Evolutionary conservation across 1,140 invertebrate species (phyloP).

Genomic region (Cydia fagiglandana): DNA sequence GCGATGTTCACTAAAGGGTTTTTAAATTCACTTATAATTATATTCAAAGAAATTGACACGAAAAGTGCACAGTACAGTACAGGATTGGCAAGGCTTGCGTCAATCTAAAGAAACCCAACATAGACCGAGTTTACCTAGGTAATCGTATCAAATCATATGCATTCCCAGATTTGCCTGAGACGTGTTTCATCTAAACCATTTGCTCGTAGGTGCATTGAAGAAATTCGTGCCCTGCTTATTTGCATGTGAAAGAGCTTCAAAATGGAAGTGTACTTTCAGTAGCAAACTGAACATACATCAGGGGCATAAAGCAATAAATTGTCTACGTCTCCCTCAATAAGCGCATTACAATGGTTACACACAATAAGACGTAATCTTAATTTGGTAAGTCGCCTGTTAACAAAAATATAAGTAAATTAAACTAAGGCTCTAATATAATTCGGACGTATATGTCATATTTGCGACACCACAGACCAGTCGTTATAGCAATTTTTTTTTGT

Average conservation of each 20-base stretch:
- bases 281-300: constrained; percentile 37
- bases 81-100: neutral
- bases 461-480: too few species aligned
- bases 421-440: too few species aligned
- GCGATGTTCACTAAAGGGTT: too few species aligned
- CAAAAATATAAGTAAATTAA: too few species aligned
- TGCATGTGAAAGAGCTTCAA: constrained; percentile 63
- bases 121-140: neutral
- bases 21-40: too few species aligned
- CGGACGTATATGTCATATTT: too few species aligned
- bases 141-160: constrained; percentile 51
- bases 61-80: too few species aligned
- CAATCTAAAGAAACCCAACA: neutral
- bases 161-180: constrained; percentile 47
- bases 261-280: constrained; percentile 37
- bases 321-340: constrained; percentile 38
- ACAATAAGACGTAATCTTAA: constrained; percentile 26
- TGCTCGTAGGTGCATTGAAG: constrained; percentile 42
- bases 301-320: constrained; percentile 42
- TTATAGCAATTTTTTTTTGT: too few species aligned
- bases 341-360: neutral
- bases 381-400: too few species aligned
- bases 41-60: too few species aligned
- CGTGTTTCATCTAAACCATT: constrained; percentile 60
- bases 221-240: constrained; percentile 50